These are phyloP conservation scores for Acropternis orthonyx DNA, from an alignment of 2,797 vertebrate species.

Conservation along the genomic window DNA sequence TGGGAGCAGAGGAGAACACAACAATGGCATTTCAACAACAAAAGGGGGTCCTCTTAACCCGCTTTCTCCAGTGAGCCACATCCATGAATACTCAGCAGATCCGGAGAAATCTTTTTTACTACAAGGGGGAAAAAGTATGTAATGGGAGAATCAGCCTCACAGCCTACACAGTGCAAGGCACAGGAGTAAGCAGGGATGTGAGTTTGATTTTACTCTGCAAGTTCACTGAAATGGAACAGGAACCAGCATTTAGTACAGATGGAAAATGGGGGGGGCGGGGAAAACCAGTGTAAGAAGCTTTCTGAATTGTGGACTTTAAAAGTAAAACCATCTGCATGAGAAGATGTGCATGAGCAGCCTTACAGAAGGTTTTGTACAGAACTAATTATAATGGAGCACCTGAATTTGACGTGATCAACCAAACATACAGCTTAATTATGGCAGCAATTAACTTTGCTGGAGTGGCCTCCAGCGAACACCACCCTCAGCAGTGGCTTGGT, in stretches of 20 bases:
- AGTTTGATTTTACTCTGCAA: neutral
- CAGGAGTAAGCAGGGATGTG: neutral
- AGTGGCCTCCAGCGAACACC: neutral
- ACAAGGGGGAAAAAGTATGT: neutral
- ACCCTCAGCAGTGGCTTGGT: neutral
- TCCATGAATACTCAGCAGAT: neutral
- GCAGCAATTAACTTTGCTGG: constrained; percentile 24
- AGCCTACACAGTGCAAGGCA: constrained; percentile 41
- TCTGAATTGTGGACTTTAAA: neutral
- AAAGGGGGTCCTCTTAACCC: constrained; percentile 13
- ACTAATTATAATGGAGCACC: neutral
- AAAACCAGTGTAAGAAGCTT: neutral
- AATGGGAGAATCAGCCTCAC: constrained; percentile 28
- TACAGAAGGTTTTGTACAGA: neutral
- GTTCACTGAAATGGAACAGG: neutral
- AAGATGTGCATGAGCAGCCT: neutral
- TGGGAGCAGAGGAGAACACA: constrained; percentile 18
- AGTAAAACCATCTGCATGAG: neutral
- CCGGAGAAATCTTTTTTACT: constrained; percentile 35
- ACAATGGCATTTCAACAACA: constrained; percentile 8
- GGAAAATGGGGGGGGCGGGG: neutral
- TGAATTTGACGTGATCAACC: neutral
- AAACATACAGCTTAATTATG: neutral
- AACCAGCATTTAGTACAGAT: neutral
- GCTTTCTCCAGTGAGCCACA: neutral